phyloP scores from a whole-genome alignment of 1,140 invertebrate species.

The Drosophila equinoxialis region DNA sequence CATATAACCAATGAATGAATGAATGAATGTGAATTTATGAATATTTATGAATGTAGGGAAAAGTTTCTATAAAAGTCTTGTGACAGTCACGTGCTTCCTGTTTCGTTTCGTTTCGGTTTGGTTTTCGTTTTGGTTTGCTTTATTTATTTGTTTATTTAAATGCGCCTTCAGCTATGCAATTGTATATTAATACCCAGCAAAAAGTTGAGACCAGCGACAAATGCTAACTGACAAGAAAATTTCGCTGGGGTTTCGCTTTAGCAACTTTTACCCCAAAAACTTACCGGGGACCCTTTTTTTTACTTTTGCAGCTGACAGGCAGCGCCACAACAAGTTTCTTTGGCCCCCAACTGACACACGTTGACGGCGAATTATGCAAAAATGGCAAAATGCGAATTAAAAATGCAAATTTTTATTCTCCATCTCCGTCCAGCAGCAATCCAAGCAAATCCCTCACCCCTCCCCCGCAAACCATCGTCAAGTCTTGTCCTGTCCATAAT shows the following conservation, averaged over 20 bases:
- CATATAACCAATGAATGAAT: constrained; percentile 2
- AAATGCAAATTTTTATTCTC: constrained; percentile 67
- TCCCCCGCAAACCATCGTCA: not conserved
- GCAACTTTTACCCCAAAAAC: constrained; percentile 42
- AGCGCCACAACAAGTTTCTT: constrained; percentile 39
- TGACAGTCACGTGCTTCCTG: constrained; percentile 50
- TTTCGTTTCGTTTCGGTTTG: not conserved
- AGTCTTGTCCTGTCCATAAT: not conserved
- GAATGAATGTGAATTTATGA: constrained; percentile 62
- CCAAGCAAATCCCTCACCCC: constrained; percentile 20
- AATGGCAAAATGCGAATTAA: constrained; percentile 74
- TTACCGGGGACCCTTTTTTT: constrained; percentile 39
- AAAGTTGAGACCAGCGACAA: constrained; percentile 63
- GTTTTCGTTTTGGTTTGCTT: constrained; percentile 51
- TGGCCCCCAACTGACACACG: constrained; percentile 61
- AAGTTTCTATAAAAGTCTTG: constrained; percentile 45
- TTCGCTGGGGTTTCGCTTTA: constrained; percentile 53
- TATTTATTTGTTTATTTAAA: constrained; percentile 76
- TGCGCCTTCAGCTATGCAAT: constrained; percentile 78
- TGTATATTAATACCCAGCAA: constrained; percentile 74
- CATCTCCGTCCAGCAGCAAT: constrained; percentile 9
- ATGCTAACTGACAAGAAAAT: constrained; percentile 81
- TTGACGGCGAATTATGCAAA: constrained; percentile 76
- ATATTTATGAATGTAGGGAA: constrained; percentile 78
- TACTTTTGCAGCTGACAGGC: constrained; percentile 45